A percentile compares a stretch with the other conserved stretches of the same genome.
These are phyloP conservation scores for Spermophilus dauricus DNA, from an alignment of 2,113 vertebrate genomes.

Conservation along the genomic window DNA sequence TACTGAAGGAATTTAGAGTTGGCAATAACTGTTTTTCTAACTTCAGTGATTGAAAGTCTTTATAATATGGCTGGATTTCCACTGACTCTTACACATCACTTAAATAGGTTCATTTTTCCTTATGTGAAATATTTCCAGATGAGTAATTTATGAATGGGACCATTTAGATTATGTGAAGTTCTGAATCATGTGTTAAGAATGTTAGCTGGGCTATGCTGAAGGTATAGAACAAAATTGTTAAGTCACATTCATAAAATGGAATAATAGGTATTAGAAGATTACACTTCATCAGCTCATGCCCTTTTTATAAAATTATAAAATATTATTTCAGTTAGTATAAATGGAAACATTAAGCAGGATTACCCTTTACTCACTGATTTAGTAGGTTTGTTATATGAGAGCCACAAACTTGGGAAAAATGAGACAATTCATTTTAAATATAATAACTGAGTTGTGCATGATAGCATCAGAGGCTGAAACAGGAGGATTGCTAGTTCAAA, in stretches of 20 bases:
- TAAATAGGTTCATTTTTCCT: neutral
- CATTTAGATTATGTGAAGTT: neutral
- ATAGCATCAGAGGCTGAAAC: too few species aligned
- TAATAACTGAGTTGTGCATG: too few species aligned
- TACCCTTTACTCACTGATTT: neutral
- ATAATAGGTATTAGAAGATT: neutral
- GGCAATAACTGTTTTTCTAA: neutral
- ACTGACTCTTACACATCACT: neutral
- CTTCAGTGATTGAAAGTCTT: neutral
- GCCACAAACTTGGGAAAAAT: neutral
- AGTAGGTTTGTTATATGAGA: neutral
- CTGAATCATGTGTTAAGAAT: neutral
- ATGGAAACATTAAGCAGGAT: constrained; percentile 8
- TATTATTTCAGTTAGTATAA: constrained; percentile 28
- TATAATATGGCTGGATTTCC: neutral
- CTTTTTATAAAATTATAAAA: constrained; percentile 29
- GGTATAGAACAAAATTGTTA: neutral
- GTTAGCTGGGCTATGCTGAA: neutral
- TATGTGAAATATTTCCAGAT: constrained; percentile 31
- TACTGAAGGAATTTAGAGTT: neutral
- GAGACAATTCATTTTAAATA: constrained; percentile 27
- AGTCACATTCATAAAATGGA: neutral
- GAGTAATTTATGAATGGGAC: neutral
- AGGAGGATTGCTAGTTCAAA: too few species aligned
- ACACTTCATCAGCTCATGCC: neutral